Conservation (phyloP, 2,797 vertebrate genomes). For the Sebastes dallii region DNA sequence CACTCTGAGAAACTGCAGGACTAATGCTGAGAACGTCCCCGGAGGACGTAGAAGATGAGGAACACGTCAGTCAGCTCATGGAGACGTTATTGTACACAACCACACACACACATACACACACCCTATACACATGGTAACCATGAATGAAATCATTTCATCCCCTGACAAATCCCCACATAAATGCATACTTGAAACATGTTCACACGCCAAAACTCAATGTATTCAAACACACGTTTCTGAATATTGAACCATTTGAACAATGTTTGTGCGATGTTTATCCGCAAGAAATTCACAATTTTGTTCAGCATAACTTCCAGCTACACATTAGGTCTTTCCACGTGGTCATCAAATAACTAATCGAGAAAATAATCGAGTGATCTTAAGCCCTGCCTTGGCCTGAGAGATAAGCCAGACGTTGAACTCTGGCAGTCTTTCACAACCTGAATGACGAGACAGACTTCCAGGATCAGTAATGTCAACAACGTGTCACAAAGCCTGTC, state of each 20-base stretch:
- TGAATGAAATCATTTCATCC: constrained; percentile 11
- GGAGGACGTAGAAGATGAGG: constrained; percentile 24
- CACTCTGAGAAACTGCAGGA: constrained; percentile 29
- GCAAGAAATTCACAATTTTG: neutral
- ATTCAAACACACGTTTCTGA: neutral
- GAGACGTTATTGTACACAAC: neutral
- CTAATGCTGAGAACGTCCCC: constrained; percentile 33
- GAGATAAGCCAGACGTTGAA: neutral
- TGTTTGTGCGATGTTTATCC: neutral
- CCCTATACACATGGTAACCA: neutral
- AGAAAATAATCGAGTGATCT: neutral
- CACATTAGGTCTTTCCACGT: neutral
- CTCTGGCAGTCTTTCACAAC: neutral
- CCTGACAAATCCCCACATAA: neutral
- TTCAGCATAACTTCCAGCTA: neutral
- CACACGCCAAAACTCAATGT: neutral
- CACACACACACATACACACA: neutral
- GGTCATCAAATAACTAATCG: too few relatives aligned
- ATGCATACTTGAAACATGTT: neutral
- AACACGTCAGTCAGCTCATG: constrained; percentile 19
- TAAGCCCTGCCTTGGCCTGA: neutral
- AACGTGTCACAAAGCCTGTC: neutral
- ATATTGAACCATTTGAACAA: neutral
- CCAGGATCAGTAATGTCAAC: neutral
- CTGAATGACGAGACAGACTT: neutral